Conservation (phyloP, 1,140 invertebrate species). For the Choristoneura fumiferana region DNA sequence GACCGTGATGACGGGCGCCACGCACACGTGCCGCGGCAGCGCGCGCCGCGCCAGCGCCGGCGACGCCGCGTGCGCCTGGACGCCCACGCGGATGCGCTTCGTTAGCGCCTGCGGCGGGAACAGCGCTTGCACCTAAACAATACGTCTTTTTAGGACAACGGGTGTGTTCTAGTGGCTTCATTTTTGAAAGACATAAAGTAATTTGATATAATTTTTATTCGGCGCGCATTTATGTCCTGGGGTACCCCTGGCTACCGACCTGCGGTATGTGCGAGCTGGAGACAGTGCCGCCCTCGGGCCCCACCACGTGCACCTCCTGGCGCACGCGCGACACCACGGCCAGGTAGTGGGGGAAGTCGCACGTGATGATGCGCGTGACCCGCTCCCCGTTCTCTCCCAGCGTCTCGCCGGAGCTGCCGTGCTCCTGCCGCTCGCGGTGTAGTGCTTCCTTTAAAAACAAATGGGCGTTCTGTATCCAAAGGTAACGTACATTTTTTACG, state of each 20-base stretch:
- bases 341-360: conserved; percentile 98
- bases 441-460: conserved; percentile 93
- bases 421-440: conserved; percentile 91
- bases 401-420: conserved; percentile 79
- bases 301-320: conserved; percentile 96
- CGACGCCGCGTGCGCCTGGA: conserved; percentile 96
- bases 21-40: conserved; percentile 92
- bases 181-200: no score
- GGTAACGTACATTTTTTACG: no score
- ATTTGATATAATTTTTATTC: no score
- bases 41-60: conserved; percentile 90
- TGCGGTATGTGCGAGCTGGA: conserved; percentile 96
- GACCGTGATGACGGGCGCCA: conserved; percentile 97
- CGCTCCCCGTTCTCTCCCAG: conserved; percentile 75
- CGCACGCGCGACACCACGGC: conserved; percentile 94
- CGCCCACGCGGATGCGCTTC: conserved; percentile 96
- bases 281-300: conserved; percentile 96
- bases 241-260: no score
- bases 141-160: no score
- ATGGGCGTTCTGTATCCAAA: no score
- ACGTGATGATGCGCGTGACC: conserved; percentile 95
- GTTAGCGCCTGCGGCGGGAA: conserved; percentile 96
- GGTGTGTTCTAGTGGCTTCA: no score
- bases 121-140: conserved; percentile 89
- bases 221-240: no score